These are phyloP conservation scores for Leptocoma aspasia DNA, from an alignment of 2,113 vertebrate species.

Conservation along the genomic window DNA sequence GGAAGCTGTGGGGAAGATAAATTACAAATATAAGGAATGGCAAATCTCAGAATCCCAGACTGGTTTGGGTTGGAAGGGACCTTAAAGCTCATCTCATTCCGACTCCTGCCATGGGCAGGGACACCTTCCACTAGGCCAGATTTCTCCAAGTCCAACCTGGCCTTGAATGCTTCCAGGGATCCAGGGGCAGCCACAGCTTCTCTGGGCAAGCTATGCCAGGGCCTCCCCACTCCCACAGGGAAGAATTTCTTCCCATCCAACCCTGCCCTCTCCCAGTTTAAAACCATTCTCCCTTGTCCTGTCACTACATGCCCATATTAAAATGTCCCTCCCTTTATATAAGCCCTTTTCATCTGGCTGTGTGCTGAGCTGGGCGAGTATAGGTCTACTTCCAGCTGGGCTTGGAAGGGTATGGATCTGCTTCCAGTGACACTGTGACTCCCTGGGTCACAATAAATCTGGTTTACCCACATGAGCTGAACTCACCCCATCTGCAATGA, in stretches of 20 bases:
- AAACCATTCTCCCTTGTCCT: not conserved
- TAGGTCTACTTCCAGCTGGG: not conserved
- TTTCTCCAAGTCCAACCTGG: not conserved
- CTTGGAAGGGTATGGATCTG: not conserved
- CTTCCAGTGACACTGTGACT: not conserved
- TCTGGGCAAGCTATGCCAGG: not conserved
- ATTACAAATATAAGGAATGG: not conserved
- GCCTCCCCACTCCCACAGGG: not conserved
- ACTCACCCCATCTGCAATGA: accelerated
- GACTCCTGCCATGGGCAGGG: not conserved
- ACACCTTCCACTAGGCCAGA: not conserved
- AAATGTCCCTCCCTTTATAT: not conserved
- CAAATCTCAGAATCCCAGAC: not conserved
- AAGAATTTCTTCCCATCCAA: not conserved
- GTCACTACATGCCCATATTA: not conserved
- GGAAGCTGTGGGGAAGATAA: conserved; percentile 77
- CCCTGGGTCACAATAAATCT: not conserved
- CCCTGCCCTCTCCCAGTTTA: not conserved
- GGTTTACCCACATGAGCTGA: not conserved
- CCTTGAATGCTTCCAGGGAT: not conserved
- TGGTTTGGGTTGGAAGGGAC: not conserved
- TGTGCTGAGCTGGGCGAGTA: not conserved
- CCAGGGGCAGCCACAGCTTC: not conserved
- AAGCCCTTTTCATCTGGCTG: not conserved
- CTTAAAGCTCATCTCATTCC: not conserved